Conservation (phyloP, 2,888 invertebrate genomes). For the Drosophila rellima region DNA sequence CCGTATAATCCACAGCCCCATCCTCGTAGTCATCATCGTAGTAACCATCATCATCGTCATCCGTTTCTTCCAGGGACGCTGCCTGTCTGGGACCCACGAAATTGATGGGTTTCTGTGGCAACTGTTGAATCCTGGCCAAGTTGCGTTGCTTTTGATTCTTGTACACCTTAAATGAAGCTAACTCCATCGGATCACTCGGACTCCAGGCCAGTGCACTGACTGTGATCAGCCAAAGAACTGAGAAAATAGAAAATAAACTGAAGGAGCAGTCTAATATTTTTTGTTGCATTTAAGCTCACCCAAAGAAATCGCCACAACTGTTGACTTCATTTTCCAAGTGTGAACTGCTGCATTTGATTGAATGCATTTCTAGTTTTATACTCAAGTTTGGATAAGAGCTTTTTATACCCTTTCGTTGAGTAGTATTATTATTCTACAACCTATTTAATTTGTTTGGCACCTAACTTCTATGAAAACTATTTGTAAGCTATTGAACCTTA, state of each 20-base stretch:
- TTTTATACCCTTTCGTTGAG: background rate
- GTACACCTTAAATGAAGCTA: conserved; percentile 24
- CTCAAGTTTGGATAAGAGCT: conserved; percentile 8
- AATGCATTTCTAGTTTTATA: conserved; percentile 45
- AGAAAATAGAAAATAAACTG: background rate
- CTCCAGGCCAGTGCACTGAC: conserved; percentile 49
- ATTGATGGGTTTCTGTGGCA: conserved; percentile 45
- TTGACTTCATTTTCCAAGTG: conserved; percentile 41
- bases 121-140: conserved; percentile 47
- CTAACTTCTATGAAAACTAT: no score
- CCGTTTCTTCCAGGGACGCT: conserved; percentile 30
- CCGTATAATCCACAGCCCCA: conserved; percentile 23
- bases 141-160: conserved; percentile 54
- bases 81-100: conserved; percentile 60
- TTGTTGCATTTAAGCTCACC: conserved; percentile 27
- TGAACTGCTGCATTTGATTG: conserved; percentile 22
- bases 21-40: conserved; percentile 23
- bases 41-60: conserved; percentile 29
- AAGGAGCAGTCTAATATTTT: background rate
- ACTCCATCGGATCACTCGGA: conserved; percentile 53
- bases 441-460: no score
- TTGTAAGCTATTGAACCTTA: no score
- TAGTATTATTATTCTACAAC: background rate
- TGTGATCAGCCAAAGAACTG: conserved; percentile 22
- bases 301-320: conserved; percentile 29